Evolutionary conservation across 2,113 vertebrate genomes (phyloP).

Genomic region (Pagrus major): DNA sequence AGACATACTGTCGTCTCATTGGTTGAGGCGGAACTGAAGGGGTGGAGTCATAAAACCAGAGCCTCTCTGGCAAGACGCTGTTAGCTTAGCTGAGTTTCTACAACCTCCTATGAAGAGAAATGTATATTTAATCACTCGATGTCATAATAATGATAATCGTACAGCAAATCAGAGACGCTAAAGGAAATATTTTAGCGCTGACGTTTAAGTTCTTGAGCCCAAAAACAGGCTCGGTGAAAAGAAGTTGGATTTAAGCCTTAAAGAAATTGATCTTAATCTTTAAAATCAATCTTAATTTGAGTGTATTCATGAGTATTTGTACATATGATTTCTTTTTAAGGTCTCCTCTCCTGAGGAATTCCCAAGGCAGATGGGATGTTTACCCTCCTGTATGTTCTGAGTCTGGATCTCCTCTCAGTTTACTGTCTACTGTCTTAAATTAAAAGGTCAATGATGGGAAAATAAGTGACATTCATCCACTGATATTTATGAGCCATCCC

Average conservation of each 20-base stretch:
- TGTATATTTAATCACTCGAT: background rate
- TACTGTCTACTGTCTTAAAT: too few relatives aligned
- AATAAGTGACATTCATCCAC: background rate
- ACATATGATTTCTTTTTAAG: too few relatives aligned
- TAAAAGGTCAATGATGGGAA: background rate
- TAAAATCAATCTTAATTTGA: background rate
- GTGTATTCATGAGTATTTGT: background rate
- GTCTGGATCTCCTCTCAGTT: background rate
- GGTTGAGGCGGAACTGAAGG: background rate
- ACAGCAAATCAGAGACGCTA: background rate
- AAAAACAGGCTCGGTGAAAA: background rate
- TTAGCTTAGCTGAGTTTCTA: background rate
- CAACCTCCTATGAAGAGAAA: background rate
- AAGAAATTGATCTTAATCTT: background rate
- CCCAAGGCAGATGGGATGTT: background rate
- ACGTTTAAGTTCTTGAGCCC: background rate
- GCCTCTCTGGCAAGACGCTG: background rate
- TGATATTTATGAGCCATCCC: background rate
- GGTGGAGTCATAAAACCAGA: background rate
- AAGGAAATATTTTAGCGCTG: background rate
- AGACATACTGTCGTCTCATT: background rate
- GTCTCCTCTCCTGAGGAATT: background rate
- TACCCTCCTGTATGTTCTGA: background rate
- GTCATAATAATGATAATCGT: background rate
- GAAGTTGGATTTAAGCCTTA: background rate